Evolutionary conservation across 2,113 vertebrate species (phyloP), one percentile per base, ranked within the genome.

Genomic region (Hippocampus abdominalis): DNA sequence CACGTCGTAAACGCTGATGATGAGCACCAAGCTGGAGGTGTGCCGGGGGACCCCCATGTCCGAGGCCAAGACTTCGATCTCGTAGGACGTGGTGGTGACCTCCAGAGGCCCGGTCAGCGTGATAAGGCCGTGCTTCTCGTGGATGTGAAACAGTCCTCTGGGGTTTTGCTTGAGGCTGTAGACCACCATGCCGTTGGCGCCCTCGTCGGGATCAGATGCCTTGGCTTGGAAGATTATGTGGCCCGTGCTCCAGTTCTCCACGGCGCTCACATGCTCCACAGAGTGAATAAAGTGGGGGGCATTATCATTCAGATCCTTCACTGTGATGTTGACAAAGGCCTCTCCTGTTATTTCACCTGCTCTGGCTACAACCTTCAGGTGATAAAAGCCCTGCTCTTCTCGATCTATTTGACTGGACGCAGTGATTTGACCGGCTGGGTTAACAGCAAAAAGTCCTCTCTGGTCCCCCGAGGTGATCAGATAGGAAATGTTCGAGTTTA

Each of bases 281-380:
- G 91, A 65, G 0, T 97, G 95, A 63, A 94, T 59, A 6, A 99
- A 99, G 72, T 90, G 93, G 1, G 97, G 97, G 1, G 96, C 92
- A 8, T 99, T 98, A 82, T 99, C 97, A 76, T 99, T 99, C 72
- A 98, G 78, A 79, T 99, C 97, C 88, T 94, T 98, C 16, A 99
- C 94, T 0, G 95, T 98, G 81, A 99, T 92, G 78, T 98, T 98
- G 32, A 98, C 95, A 71, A 94, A 10, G 0, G 96, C 81, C 15
- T 98, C 95, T 1, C 97, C 97, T 3, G 95, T 94, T 83, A 97
- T 92, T 0, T 94, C 90, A 16, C 95, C 96, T 27, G 95, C 96
- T 66, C 94, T 94, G 61, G 97, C 97, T 2, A 99, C 94, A 11
- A 98, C 93, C 77, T 93, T 95, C 39, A 99, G 93, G 81, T 96